Evolutionary conservation across 2,888 invertebrate genomes (phyloP), one percentile per base, ranked within the genome.

Genomic region (Colletes collaris): DNA sequence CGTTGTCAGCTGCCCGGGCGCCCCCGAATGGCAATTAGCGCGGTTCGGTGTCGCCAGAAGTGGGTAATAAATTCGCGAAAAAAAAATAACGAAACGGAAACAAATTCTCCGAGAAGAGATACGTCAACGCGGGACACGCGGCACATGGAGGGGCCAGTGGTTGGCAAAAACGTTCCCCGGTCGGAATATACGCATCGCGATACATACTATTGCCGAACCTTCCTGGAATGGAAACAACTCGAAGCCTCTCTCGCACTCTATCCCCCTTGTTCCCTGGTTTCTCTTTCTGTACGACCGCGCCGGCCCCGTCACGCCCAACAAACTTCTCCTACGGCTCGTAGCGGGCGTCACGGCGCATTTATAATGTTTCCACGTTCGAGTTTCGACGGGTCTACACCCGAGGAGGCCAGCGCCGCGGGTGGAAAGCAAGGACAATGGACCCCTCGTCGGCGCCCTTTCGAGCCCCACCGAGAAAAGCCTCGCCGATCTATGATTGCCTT

Each of bases 361-460:
- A 90, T 92, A 91, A 92, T 91, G 90, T 92, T 92, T 92, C 90
- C 91, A 91, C 91, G 92, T 92, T 90, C 88, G 89, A 89, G 88
- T 90, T 89, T 89, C 89, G 88, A 88, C 85, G 87, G 89, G 86
- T 87, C 82, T 59, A 70, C 82, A 85, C 74, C 68, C 63, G 83
- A 85, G 79, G 83, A 72, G 81, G 85, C 80, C 73, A 76, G 69
- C 75, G 66, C 81, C 77, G 84, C 81, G 76, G 85, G 74, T 81
- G 77, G 77, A 80, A 74, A 68, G 78, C 75, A 78, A 79, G 87
- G 82, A 83, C 85, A 87, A 84, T 84, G 79, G 82, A 68, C 72
- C 76, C 56, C 70, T 75, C 73, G 85, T 80, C 85, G 84, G 84
- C 84, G 85, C 75, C 84, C 76, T 80, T 85, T 85, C 72, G 56